phyloP scores from a whole-genome alignment of 2,888 invertebrate species.

The Drosophila austrosaltans region DNA sequence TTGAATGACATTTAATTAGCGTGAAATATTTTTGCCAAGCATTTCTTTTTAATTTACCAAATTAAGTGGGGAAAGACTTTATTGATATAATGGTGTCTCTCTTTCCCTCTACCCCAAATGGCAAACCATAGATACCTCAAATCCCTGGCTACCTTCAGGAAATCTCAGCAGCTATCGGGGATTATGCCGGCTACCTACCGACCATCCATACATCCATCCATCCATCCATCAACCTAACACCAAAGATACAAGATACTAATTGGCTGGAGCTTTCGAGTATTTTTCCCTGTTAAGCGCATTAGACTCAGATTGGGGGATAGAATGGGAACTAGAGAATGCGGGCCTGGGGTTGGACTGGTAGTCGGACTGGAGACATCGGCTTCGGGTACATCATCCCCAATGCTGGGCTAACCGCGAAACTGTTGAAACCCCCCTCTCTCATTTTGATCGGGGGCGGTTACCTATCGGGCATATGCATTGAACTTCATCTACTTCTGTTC shows the following conservation, averaged over 20 bases:
- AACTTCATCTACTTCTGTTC: slow-evolving; percentile 1
- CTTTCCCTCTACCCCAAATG: neutral
- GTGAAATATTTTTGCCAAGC: slow-evolving; percentile 65
- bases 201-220: neutral
- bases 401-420: slow-evolving; percentile 67
- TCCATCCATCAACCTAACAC: slow-evolving; percentile 7
- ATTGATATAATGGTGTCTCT: slow-evolving; percentile 18
- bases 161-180: slow-evolving; percentile 75
- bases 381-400: neutral
- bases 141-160: slow-evolving; percentile 27
- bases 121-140: slow-evolving; percentile 11
- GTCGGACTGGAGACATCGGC: too few relatives aligned
- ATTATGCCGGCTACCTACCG: slow-evolving; percentile 50
- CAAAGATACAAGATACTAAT: slow-evolving; percentile 50
- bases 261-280: slow-evolving; percentile 50
- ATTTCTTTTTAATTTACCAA: slow-evolving; percentile 68
- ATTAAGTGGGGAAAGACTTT: slow-evolving; percentile 61
- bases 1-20: slow-evolving; percentile 73
- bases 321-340: slow-evolving; percentile 18
- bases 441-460: neutral
- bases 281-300: slow-evolving; percentile 67
- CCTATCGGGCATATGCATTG: neutral
- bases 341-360: neutral
- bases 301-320: slow-evolving; percentile 35
- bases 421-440: slow-evolving; percentile 16